phyloP scores from a whole-genome alignment of 2,888 invertebrate genomes.

The Diadromus collaris region DNA sequence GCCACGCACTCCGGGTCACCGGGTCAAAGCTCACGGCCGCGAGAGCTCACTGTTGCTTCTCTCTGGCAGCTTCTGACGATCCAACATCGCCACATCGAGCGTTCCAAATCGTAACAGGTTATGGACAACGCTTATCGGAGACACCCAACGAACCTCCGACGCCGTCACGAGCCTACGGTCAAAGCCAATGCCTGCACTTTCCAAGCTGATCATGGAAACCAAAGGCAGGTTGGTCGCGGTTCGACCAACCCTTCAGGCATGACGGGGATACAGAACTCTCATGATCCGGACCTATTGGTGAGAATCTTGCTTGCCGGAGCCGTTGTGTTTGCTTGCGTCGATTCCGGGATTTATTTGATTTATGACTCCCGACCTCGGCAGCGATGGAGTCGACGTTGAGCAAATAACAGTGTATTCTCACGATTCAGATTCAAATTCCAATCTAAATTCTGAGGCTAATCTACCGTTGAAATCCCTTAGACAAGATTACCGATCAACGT shows the following conservation, averaged over 20 bases:
- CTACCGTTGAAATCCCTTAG: too few species aligned
- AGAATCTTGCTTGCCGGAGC: not conserved
- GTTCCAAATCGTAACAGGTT: conserved; percentile 19
- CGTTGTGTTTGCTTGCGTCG: not conserved
- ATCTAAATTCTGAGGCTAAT: too few species aligned
- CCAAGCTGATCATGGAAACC: not conserved
- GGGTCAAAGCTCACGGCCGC: conserved; percentile 79
- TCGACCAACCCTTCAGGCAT: not conserved
- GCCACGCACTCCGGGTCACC: conserved; percentile 76
- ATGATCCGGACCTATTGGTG: not conserved
- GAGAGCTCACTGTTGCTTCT: conserved; percentile 75
- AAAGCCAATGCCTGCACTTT: not conserved
- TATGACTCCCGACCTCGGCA: not conserved
- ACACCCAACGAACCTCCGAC: not conserved
- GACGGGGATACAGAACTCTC: not conserved
- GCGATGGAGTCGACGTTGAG: not conserved
- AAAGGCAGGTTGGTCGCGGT: not conserved
- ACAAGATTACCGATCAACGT: too few species aligned
- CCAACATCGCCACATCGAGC: conserved; percentile 11
- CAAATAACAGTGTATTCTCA: too few species aligned
- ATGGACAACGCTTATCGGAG: not conserved
- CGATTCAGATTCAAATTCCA: too few species aligned
- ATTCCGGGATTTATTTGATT: not conserved
- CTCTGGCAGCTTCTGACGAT: conserved; percentile 42
- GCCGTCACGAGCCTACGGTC: not conserved